phyloP scores from a whole-genome alignment of 2,113 vertebrate genomes.

The Eulemur macaco region DNA sequence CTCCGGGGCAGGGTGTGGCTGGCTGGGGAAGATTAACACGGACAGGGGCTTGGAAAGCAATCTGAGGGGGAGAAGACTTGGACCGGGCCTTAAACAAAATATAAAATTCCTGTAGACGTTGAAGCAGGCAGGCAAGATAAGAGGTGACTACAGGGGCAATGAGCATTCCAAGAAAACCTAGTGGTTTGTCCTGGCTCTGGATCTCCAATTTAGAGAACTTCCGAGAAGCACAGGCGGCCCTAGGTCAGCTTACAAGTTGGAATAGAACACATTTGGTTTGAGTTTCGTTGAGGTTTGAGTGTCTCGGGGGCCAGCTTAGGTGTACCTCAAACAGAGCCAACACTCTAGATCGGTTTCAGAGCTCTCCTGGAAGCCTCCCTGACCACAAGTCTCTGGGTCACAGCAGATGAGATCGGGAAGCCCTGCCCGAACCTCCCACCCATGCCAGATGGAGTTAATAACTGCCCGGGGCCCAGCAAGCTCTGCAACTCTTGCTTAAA shows the following conservation, averaged over 20 bases:
- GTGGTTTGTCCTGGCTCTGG: conserved; percentile 57
- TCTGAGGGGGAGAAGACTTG: background rate
- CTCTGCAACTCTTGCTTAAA: background rate
- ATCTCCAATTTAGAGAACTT: conserved; percentile 45
- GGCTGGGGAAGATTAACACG: background rate
- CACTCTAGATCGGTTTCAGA: conserved; percentile 33
- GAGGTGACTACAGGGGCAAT: background rate
- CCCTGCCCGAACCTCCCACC: background rate
- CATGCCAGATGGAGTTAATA: background rate
- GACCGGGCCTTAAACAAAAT: background rate
- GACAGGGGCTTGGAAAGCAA: background rate
- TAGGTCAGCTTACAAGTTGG: conserved; percentile 51
- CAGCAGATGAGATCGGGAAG: background rate
- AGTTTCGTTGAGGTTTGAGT: conserved; percentile 63
- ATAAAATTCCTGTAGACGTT: background rate
- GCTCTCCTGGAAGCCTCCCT: conserved; percentile 40
- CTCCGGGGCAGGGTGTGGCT: background rate
- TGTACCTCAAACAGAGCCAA: conserved; percentile 58
- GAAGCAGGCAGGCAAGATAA: conserved; percentile 32
- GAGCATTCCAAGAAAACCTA: conserved; percentile 52
- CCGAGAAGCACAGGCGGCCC: conserved; percentile 42
- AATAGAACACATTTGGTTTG: conserved; percentile 25
- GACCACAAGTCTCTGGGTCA: conserved; percentile 43
- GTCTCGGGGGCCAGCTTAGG: conserved; percentile 63
- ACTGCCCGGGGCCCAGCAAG: background rate